Percentiles rank a stretch among this genome's conserved stretches.
These are phyloP conservation scores for Apeira syringaria DNA, from an alignment of 2,888 invertebrate species.

Conservation along the genomic window DNA sequence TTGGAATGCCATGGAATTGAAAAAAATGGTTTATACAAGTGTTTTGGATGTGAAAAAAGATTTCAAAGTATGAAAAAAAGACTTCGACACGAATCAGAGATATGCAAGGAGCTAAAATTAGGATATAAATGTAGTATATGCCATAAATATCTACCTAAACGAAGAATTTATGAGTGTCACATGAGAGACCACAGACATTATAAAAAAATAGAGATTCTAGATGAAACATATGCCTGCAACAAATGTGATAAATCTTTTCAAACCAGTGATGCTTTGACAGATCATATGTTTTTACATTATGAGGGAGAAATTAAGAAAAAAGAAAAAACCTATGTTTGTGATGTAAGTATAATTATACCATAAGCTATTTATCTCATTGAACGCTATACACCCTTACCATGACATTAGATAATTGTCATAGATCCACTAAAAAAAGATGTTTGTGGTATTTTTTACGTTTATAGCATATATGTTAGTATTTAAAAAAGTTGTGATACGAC, in stretches of 20 bases:
- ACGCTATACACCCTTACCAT: too few species aligned
- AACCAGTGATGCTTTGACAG: slow-evolving; percentile 47
- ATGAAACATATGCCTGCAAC: slow-evolving; percentile 34
- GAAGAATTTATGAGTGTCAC: slow-evolving; percentile 57
- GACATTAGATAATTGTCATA: too few species aligned
- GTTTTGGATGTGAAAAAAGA: slow-evolving; percentile 66
- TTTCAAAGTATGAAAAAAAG: slow-evolving; percentile 55
- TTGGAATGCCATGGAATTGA: slow-evolving; percentile 50
- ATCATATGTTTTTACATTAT: slow-evolving; percentile 40
- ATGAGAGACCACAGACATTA: slow-evolving; percentile 58
- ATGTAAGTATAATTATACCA: slow-evolving; percentile 62
- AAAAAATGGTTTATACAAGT: slow-evolving; percentile 50
- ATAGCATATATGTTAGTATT: too few species aligned
- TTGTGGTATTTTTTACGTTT: too few species aligned
- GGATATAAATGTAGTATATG: slow-evolving; percentile 63
- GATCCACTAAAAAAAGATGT: too few species aligned
- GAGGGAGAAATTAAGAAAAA: slow-evolving; percentile 40
- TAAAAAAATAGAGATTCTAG: slow-evolving; percentile 41
- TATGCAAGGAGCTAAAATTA: slow-evolving; percentile 61
- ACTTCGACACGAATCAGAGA: slow-evolving; percentile 55
- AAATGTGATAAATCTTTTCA: slow-evolving; percentile 51
- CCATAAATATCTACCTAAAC: slow-evolving; percentile 49
- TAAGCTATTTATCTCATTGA: too few species aligned
- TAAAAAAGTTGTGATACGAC: too few species aligned
- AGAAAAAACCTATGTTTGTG: slow-evolving; percentile 53